These are phyloP conservation scores for Muricea muricata DNA, from an alignment of 92 coral and sea anemone species.

Conservation along the genomic window DNA sequence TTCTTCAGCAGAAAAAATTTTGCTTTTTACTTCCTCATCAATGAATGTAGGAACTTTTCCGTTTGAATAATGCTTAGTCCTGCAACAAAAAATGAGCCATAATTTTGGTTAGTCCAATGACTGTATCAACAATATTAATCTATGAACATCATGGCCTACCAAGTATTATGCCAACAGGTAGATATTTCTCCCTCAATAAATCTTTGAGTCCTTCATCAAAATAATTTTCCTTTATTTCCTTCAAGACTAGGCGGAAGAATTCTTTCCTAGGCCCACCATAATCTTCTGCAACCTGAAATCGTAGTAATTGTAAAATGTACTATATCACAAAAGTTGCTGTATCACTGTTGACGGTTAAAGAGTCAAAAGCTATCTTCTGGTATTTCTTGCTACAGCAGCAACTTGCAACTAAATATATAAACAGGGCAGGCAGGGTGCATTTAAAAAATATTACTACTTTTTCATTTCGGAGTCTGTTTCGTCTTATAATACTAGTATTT, in stretches of 20 bases:
- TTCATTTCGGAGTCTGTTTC: too few species aligned
- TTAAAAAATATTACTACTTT: too few species aligned
- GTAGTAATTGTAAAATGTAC: neutral
- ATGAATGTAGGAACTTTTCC: slow-evolving; percentile 35
- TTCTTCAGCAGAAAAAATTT: slow-evolving; percentile 21
- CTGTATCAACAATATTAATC: too few species aligned
- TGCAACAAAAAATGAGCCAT: neutral
- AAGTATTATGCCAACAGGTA: slow-evolving; percentile 1
- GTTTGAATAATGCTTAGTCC: slow-evolving; percentile 47
- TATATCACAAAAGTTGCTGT: neutral
- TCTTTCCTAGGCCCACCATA: neutral
- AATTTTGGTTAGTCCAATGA: too few species aligned
- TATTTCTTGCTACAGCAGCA: too few species aligned
- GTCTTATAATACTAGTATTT: too few species aligned
- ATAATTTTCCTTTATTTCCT: neutral
- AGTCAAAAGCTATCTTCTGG: too few species aligned
- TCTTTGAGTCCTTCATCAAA: neutral
- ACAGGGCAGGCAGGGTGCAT: too few species aligned
- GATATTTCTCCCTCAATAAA: neutral
- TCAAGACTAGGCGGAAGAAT: neutral
- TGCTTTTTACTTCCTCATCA: slow-evolving; percentile 21
- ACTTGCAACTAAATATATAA: too few species aligned
- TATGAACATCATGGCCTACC: neutral
- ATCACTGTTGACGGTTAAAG: too few species aligned
- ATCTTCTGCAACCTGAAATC: neutral